Conservation (phyloP, 2,888 invertebrate genomes). For the Drepanosiphum platanoidis region DNA sequence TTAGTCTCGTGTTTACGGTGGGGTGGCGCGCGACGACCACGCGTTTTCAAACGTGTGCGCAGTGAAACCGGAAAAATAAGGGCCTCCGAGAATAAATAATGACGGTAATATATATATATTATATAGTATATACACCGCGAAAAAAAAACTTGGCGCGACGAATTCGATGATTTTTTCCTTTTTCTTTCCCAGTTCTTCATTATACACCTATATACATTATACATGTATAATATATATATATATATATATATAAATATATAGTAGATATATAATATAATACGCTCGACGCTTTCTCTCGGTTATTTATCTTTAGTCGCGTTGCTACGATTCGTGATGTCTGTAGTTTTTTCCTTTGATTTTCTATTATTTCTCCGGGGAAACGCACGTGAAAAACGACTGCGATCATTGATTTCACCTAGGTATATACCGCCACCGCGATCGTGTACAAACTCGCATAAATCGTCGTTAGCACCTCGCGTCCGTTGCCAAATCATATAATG, state of each 20-base stretch:
- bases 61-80: constrained; percentile 26
- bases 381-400: constrained; percentile 36
- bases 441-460: constrained; percentile 15
- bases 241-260: neutral
- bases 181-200: constrained; percentile 1
- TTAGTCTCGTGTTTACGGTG: constrained; percentile 19
- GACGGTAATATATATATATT: neutral
- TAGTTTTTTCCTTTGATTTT: neutral
- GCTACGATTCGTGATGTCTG: neutral
- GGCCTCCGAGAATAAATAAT: neutral
- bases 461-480: neutral
- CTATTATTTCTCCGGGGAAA: constrained; percentile 36
- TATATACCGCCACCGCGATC: neutral
- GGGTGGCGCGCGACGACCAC: neutral
- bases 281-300: constrained; percentile 29
- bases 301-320: neutral
- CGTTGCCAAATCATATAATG: neutral
- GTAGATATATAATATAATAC: neutral
- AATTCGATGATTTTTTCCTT: constrained; percentile 24
- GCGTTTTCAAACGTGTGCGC: neutral
- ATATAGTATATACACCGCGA: neutral
- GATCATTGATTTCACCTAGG: constrained; percentile 55
- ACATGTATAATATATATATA: neutral
- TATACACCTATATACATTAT: neutral
- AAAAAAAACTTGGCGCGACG: neutral